These are phyloP conservation scores for Notoglanidium macrostoma DNA, from an alignment of 2,797 vertebrate species.

Conservation along the genomic window DNA sequence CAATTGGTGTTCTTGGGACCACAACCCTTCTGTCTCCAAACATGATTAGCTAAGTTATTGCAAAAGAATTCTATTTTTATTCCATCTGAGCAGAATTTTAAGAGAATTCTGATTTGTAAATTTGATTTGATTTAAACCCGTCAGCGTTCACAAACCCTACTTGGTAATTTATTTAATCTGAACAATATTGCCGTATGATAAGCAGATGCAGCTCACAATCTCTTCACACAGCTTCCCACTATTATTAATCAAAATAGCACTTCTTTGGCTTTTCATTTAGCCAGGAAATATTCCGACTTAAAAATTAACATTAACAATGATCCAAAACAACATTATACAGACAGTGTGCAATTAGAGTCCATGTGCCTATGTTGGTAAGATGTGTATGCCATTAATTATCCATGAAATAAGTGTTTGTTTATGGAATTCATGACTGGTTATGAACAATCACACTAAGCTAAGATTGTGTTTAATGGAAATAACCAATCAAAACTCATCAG, in stretches of 20 bases:
- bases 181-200: not conserved
- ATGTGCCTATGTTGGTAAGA: not conserved
- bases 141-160: not conserved
- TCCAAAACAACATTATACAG: conserved; percentile 2
- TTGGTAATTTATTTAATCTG: not conserved
- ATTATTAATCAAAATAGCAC: not conserved
- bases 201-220: not conserved
- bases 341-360: not conserved
- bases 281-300: not conserved
- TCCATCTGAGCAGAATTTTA: not conserved
- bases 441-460: not conserved
- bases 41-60: not conserved
- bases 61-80: not conserved
- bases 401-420: not conserved
- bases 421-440: not conserved
- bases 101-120: not conserved
- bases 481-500: not conserved
- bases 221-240: not conserved
- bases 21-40: not conserved
- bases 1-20: not conserved
- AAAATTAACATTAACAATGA: not conserved
- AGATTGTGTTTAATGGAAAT: not conserved
- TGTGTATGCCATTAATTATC: not conserved
- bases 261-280: not conserved
- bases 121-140: not conserved